phyloP scores from a whole-genome alignment of 2,113 vertebrate genomes.

The Jacana jacana region DNA sequence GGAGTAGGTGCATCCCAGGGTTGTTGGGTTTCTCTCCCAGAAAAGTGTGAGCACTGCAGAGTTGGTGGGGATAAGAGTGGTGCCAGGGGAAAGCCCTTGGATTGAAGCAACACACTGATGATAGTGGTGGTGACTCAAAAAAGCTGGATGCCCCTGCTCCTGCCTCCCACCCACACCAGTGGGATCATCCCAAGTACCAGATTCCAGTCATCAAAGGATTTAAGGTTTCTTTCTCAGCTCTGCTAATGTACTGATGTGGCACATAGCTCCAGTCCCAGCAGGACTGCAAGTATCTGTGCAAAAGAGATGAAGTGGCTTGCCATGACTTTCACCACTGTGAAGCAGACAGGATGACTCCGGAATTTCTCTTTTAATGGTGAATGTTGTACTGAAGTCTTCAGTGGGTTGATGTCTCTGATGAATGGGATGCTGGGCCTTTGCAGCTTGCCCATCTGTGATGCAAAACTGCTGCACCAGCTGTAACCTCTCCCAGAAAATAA shows the following conservation, averaged over 20 bases:
- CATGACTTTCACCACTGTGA: neutral
- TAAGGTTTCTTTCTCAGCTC: neutral
- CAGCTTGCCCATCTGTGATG: neutral
- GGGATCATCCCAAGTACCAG: neutral
- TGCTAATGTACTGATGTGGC: neutral
- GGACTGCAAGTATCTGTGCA: neutral
- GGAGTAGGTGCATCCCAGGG: neutral
- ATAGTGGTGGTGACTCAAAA: neutral
- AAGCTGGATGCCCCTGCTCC: neutral
- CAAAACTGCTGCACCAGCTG: neutral
- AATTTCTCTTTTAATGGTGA: neutral
- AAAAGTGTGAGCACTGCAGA: neutral
- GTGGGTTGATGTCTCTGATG: neutral
- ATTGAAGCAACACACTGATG: fast-evolving
- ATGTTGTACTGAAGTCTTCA: neutral
- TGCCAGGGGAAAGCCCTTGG: neutral
- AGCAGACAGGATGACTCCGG: constrained; percentile 4
- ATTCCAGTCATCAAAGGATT: neutral
- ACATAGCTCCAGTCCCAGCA: neutral
- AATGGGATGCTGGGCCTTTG: neutral
- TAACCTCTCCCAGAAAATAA: neutral
- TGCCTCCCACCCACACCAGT: neutral
- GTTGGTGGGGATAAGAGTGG: neutral
- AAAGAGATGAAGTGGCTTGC: neutral
- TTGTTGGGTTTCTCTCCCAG: neutral